Percentiles rank a stretch among this genome's conserved stretches.
These are phyloP conservation scores for Mormyrus iriodes DNA, from an alignment of 2,113 vertebrate genomes.

Conservation along the genomic window DNA sequence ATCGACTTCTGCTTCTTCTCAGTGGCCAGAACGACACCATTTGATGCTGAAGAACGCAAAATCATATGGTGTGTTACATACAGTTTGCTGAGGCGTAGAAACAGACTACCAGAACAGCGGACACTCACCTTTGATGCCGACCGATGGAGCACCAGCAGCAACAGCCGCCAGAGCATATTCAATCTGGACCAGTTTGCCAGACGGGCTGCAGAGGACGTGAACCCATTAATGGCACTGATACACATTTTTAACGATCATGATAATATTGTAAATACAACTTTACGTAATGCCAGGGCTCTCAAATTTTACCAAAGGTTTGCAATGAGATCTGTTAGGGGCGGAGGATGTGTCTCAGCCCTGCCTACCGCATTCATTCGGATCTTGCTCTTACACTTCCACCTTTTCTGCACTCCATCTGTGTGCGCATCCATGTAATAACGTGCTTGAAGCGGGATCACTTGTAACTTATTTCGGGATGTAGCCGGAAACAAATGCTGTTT, in stretches of 20 bases:
- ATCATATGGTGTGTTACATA: neutral
- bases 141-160: constrained; percentile 76
- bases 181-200: constrained; percentile 80
- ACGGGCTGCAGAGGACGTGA: constrained; percentile 57
- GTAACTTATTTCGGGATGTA: no score
- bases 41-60: constrained; percentile 68
- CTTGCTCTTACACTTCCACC: no score
- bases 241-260: neutral
- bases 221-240: neutral
- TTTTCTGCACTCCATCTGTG: no score
- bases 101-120: neutral
- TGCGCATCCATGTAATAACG: no score
- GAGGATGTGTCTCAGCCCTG: no score
- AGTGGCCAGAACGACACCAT: constrained; percentile 95
- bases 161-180: constrained; percentile 80
- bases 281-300: no score
- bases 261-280: neutral
- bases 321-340: no score
- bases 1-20: constrained; percentile 99
- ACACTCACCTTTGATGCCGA: constrained; percentile 68
- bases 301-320: no score
- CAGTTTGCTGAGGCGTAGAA: neutral
- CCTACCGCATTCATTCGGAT: no score
- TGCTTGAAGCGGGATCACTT: no score
- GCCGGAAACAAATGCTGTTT: no score